A percentile compares a stretch with the other conserved stretches of the same genome.
Conservation (phyloP, 2,113 vertebrate genomes). For the Xiphophorus hellerii region DNA sequence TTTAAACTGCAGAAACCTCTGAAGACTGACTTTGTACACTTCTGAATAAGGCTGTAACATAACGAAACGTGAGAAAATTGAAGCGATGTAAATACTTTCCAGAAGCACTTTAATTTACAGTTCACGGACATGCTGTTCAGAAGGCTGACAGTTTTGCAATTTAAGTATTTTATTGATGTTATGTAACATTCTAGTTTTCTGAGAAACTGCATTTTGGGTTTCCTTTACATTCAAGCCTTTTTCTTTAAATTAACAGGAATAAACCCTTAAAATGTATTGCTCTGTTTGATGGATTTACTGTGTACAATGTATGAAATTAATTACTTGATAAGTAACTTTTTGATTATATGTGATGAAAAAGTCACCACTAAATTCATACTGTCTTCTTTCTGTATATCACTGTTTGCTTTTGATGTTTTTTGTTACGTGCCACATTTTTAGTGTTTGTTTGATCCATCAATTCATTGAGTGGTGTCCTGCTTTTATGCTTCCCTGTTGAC, state of each 20-base stretch:
- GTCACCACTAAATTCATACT: background rate
- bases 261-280: background rate
- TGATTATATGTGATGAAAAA: background rate
- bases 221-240: background rate
- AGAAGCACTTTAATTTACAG: background rate
- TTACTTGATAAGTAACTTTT: background rate
- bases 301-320: background rate
- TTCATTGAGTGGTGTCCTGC: slow-evolving; percentile 37
- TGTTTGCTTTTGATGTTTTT: slow-evolving; percentile 10
- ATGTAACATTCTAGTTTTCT: background rate
- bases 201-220: background rate
- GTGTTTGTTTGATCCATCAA: slow-evolving; percentile 16
- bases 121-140: background rate
- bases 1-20: no score
- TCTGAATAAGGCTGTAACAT: no score
- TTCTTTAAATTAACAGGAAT: background rate
- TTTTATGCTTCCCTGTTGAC: slow-evolving; percentile 42
- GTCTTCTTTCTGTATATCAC: slow-evolving; percentile 6
- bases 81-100: no score
- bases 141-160: background rate
- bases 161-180: background rate
- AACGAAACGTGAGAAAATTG: no score
- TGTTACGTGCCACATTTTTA: slow-evolving; percentile 8
- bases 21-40: no score
- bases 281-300: background rate